These are phyloP conservation scores for Lamellibrachia satsuma DNA, from an alignment of 2,888 invertebrate species.

Conservation along the genomic window DNA sequence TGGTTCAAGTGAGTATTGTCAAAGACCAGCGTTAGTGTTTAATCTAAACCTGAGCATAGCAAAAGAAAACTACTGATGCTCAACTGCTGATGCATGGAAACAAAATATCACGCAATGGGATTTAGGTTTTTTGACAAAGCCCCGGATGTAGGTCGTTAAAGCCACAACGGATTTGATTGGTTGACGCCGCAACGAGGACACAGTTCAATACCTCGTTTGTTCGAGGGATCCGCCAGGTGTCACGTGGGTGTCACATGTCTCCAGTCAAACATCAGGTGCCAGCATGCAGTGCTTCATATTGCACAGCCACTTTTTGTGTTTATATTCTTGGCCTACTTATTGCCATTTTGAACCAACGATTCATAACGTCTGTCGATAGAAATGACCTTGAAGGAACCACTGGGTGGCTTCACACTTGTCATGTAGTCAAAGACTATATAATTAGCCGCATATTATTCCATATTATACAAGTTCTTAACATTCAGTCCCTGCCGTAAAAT, in stretches of 20 bases:
- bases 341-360: neutral
- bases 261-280: neutral
- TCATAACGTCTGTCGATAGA: neutral
- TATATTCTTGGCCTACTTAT: neutral
- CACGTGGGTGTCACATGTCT: neutral
- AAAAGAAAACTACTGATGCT: neutral
- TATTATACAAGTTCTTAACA: neutral
- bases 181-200: neutral
- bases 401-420: neutral
- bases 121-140: neutral
- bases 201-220: neutral
- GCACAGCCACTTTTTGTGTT: neutral
- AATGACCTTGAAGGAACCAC: neutral
- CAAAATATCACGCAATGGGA: neutral
- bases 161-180: neutral
- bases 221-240: neutral
- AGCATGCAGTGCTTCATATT: neutral
- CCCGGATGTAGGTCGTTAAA: neutral
- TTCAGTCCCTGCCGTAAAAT: neutral
- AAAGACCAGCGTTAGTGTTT: neutral
- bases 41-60: neutral
- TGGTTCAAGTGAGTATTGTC: neutral
- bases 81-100: neutral
- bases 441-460: neutral
- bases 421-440: neutral